Evolutionary conservation across 2,113 vertebrate species (phyloP).

Genomic region (Oreotrochilus melanogaster): DNA sequence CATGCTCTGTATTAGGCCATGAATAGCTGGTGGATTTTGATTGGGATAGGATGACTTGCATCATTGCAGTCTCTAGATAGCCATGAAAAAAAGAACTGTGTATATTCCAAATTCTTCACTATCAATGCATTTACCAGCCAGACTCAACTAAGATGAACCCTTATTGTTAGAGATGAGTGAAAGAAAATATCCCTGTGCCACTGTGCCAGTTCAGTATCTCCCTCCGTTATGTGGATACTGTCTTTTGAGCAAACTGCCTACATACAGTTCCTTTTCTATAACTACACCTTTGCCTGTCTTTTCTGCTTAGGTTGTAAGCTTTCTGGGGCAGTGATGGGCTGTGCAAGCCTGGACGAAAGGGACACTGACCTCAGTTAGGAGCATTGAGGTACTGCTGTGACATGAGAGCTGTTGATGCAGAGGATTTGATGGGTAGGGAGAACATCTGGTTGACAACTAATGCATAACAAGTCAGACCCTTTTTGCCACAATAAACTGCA

Average conservation of each 20-base stretch:
- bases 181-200: neutral
- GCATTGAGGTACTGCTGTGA: neutral
- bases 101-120: neutral
- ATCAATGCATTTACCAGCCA: neutral
- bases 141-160: neutral
- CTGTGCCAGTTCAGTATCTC: neutral
- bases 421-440: neutral
- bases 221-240: accelerated
- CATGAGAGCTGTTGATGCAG: neutral
- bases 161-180: neutral
- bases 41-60: neutral
- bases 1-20: neutral
- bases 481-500: neutral
- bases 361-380: neutral
- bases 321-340: accelerated
- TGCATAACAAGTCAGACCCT: neutral
- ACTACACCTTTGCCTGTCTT: neutral
- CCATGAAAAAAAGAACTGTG: neutral
- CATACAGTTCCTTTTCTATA: neutral
- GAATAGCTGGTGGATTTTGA: neutral
- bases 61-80: neutral
- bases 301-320: neutral
- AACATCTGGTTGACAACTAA: conserved; percentile 17
- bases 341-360: accelerated
- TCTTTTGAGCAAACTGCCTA: neutral